Evolutionary conservation across 2,797 vertebrate genomes (phyloP), one percentile per base, ranked within the genome.

Genomic region (Anableps anableps): DNA sequence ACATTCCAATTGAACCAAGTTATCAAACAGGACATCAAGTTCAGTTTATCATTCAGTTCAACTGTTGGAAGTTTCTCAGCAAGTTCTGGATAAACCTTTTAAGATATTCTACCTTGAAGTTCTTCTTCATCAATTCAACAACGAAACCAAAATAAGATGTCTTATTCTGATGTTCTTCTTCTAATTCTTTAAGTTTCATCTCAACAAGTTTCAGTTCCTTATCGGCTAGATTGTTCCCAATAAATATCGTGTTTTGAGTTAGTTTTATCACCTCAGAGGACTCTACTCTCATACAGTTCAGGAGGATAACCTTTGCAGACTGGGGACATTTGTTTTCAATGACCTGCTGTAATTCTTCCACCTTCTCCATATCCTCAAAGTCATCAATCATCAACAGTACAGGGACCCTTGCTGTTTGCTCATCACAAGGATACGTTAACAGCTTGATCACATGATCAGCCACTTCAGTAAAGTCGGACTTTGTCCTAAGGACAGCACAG

Each of bases 321-420:
- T 62, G 87, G n/a, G n/a, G n/a, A n/a, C n/a, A n/a, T n/a, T n/a
- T n/a, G n/a, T n/a, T 89, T 62, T 95, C 91, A 91, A 95, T 93
- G 72, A 86, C 76, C 51, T 86, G 83, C 79, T 92, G 86, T 53
- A 98, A 91, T 76, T 94, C 38, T 72, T 21, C 90, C 0, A 97
- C 84, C 21, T 93, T 94, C 79, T 96, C 95, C 80, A 91, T 94
- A 3, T 97, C 95, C 87, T 97, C 95, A 88, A 96, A 96, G 70
- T 97, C 95, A 93, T 97, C 97, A 10, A 96, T 92, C 92, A 97
- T 94, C 36, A 97, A 90, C 81, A 98, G 81, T 31, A 97, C 94
- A 17, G 96, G 95, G 66, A 95, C 83, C 50, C 85, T 84, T 29
- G 93, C 91, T 21, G 85, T 66, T 23, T 91, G 4, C 5, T 93